Conservation (phyloP, 2,113 vertebrate species). For the Oryzias melastigma region DNA sequence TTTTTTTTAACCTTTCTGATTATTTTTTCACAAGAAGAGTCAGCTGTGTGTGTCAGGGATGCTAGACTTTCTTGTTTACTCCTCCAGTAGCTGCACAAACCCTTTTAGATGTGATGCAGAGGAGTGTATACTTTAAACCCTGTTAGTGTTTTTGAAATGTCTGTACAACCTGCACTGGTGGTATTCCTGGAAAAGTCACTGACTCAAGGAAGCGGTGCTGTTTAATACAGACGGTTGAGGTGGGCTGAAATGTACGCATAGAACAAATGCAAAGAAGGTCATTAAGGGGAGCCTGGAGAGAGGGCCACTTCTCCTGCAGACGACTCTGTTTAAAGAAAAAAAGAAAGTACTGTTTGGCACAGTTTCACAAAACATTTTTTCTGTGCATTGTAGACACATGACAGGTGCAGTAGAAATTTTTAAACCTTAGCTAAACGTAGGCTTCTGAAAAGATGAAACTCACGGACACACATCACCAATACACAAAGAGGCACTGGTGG, state of each 20-base stretch:
- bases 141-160: constrained; percentile 44
- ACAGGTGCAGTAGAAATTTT: constrained; percentile 67
- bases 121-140: constrained; percentile 44
- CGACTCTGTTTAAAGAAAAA: constrained; percentile 14
- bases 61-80: constrained; percentile 31
- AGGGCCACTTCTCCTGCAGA: constrained; percentile 21
- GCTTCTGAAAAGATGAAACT: constrained; percentile 51
- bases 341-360: constrained; percentile 43
- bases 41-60: neutral
- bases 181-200: constrained; percentile 60
- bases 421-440: constrained; percentile 48
- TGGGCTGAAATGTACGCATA: constrained; percentile 47
- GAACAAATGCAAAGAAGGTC: constrained; percentile 25
- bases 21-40: neutral
- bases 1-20: neutral
- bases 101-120: constrained; percentile 21
- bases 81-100: constrained; percentile 26
- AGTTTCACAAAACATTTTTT: constrained; percentile 58
- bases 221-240: constrained; percentile 53
- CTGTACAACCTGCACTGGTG: constrained; percentile 31
- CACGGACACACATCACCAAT: constrained; percentile 30
- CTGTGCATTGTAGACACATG: constrained; percentile 32
- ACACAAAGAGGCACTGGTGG: constrained; percentile 62
- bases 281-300: constrained; percentile 32
- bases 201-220: constrained; percentile 42